Conservation (phyloP, 2,113 vertebrate genomes). For the Coregonus clupeaformis region DNA sequence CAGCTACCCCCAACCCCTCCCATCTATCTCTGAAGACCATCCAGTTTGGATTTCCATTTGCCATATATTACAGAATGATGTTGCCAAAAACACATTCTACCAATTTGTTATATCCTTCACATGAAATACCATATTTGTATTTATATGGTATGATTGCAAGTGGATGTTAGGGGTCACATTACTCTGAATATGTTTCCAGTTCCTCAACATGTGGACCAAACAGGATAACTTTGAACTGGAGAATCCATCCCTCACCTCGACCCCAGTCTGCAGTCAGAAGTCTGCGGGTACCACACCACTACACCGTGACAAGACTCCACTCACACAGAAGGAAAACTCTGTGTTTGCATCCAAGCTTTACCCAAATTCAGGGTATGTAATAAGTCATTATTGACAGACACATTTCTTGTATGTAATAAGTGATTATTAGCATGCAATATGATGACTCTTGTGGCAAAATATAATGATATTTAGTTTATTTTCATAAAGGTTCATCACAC, state of each 20-base stretch:
- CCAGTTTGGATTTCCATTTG: no score
- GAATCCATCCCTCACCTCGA: constrained; percentile 94
- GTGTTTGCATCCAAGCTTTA: constrained; percentile 71
- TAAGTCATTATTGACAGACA: background rate
- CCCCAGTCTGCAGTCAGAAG: constrained; percentile 95
- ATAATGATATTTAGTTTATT: background rate
- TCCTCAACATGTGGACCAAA: constrained; percentile 96
- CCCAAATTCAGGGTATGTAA: background rate
- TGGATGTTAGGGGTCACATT: background rate
- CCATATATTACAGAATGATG: no score
- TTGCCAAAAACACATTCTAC: no score
- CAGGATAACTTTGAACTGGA: constrained; percentile 91
- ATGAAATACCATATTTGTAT: background rate
- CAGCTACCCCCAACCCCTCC: no score
- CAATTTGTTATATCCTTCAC: no score
- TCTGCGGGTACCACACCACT: constrained; percentile 90
- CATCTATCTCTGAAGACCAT: no score
- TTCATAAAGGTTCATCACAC: constrained; percentile 86
- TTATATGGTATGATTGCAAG: background rate
- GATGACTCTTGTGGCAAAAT: background rate
- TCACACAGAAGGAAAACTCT: constrained; percentile 86
- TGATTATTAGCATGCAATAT: background rate
- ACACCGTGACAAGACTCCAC: constrained; percentile 94
- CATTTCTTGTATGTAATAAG: background rate
- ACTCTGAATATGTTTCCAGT: constrained; percentile 69